Evolutionary conservation across 2,888 invertebrate genomes (phyloP).

Genomic region (Elmis aenea): DNA sequence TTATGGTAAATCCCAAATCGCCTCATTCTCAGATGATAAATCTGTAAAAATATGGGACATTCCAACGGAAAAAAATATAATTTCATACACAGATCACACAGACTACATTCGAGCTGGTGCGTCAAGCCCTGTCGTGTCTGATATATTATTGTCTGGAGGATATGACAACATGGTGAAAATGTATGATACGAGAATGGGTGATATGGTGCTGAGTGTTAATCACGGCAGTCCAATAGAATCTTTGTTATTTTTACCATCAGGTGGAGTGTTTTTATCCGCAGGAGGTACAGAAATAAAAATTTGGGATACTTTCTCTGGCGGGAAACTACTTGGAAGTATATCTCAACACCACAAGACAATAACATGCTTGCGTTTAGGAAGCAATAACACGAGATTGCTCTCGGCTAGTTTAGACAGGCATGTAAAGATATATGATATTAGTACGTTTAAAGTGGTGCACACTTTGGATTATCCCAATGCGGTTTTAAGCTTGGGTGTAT

Average conservation of each 20-base stretch:
- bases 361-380: slow-evolving; percentile 78
- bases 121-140: slow-evolving; percentile 68
- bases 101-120: slow-evolving; percentile 86
- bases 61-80: slow-evolving; percentile 69
- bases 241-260: slow-evolving; percentile 80
- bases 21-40: slow-evolving; percentile 90
- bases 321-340: slow-evolving; percentile 75
- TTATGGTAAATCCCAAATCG: slow-evolving; percentile 68
- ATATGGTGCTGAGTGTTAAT: slow-evolving; percentile 67
- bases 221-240: slow-evolving; percentile 91
- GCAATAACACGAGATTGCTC: slow-evolving; percentile 74
- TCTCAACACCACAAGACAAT: slow-evolving; percentile 95
- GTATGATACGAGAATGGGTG: slow-evolving; percentile 75
- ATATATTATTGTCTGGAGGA: slow-evolving; percentile 77
- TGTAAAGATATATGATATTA: slow-evolving; percentile 87
- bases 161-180: slow-evolving; percentile 86
- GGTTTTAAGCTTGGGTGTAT: slow-evolving; percentile 77
- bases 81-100: slow-evolving; percentile 61
- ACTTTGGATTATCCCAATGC: slow-evolving; percentile 88
- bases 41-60: slow-evolving; percentile 87
- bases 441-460: slow-evolving; percentile 81
- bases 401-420: slow-evolving; percentile 91
- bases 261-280: slow-evolving; percentile 85
- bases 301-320: slow-evolving; percentile 90
- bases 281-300: slow-evolving; percentile 88